phyloP scores from a whole-genome alignment of 2,888 invertebrate species.

The Pristionchus maxplancki region DNA sequence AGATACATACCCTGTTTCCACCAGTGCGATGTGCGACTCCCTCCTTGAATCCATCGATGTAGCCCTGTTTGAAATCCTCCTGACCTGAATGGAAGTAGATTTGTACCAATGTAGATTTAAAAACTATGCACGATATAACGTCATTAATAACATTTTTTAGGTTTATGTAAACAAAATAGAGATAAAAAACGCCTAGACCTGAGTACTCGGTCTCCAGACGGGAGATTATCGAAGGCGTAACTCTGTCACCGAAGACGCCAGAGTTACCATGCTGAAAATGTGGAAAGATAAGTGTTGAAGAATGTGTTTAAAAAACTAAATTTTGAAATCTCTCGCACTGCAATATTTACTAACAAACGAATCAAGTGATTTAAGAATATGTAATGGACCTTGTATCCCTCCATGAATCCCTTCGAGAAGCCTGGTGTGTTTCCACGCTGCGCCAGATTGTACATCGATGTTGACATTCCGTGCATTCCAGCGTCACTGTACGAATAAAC shows the following conservation, averaged over 20 bases:
- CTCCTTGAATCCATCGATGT: constrained; percentile 78
- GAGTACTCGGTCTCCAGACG: constrained; percentile 77
- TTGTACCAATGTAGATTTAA: no score
- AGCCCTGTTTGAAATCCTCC: constrained; percentile 78
- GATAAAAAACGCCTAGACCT: background rate
- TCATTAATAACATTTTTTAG: no score
- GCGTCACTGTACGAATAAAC: constrained; percentile 67
- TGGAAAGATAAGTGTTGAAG: no score
- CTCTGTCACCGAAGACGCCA: constrained; percentile 77
- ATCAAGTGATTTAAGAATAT: background rate
- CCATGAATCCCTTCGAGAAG: constrained; percentile 77
- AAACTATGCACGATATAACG: no score
- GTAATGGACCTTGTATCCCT: constrained; percentile 68
- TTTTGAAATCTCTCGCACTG: background rate
- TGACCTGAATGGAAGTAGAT: no score
- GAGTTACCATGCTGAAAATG: constrained; percentile 73
- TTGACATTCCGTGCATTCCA: constrained; percentile 76
- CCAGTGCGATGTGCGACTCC: constrained; percentile 69
- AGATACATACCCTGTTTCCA: constrained; percentile 55
- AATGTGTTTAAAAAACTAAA: no score
- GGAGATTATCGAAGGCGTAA: constrained; percentile 75
- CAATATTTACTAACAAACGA: background rate
- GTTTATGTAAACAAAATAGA: no score
- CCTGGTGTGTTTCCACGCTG: constrained; percentile 67
- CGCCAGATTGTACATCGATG: constrained; percentile 77